Evolutionary conservation across 1,140 invertebrate species (phyloP).

Genomic region (Drosophila sucinea): DNA sequence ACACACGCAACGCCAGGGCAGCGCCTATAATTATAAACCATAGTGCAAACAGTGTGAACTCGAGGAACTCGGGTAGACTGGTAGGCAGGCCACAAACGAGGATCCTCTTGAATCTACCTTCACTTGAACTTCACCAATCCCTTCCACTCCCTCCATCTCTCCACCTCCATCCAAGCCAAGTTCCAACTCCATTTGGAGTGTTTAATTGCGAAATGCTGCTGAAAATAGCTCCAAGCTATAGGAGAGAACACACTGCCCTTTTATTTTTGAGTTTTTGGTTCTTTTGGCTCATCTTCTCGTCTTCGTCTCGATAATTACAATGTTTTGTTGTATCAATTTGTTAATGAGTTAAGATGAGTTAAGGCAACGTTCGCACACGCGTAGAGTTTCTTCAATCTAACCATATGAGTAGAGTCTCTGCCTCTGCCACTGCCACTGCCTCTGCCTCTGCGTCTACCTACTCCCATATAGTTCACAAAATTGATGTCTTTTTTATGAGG

Average conservation of each 20-base stretch:
- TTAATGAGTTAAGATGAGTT: slow-evolving; percentile 64
- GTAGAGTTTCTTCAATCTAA: slow-evolving; percentile 37
- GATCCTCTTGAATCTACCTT: slow-evolving; percentile 42
- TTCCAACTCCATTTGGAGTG: slow-evolving; percentile 62
- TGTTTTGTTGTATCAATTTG: slow-evolving; percentile 80
- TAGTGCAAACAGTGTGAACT: slow-evolving; percentile 54
- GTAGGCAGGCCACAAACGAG: not conserved
- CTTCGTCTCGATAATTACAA: slow-evolving; percentile 66
- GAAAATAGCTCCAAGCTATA: slow-evolving; percentile 75
- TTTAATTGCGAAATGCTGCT: slow-evolving; percentile 75
- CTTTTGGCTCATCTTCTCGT: slow-evolving; percentile 12
- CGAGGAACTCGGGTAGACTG: too few relatives aligned
- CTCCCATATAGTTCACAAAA: slow-evolving; percentile 59
- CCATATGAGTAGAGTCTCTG: slow-evolving; percentile 4
- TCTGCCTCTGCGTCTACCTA: too few relatives aligned
- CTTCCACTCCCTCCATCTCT: too few relatives aligned
- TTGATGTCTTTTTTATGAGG: slow-evolving; percentile 80
- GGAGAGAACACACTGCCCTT: slow-evolving; percentile 30
- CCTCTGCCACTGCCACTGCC: too few relatives aligned
- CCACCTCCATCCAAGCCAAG: slow-evolving; percentile 6
- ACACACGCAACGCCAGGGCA: slow-evolving; percentile 33
- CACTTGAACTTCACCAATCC: not conserved
- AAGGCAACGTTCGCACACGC: not conserved
- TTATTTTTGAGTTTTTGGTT: not conserved
- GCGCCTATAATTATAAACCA: slow-evolving; percentile 76